Evolutionary conservation across 2,797 vertebrate genomes (phyloP), one percentile per base, ranked within the genome.

Genomic region (Silurus aristotelis): DNA sequence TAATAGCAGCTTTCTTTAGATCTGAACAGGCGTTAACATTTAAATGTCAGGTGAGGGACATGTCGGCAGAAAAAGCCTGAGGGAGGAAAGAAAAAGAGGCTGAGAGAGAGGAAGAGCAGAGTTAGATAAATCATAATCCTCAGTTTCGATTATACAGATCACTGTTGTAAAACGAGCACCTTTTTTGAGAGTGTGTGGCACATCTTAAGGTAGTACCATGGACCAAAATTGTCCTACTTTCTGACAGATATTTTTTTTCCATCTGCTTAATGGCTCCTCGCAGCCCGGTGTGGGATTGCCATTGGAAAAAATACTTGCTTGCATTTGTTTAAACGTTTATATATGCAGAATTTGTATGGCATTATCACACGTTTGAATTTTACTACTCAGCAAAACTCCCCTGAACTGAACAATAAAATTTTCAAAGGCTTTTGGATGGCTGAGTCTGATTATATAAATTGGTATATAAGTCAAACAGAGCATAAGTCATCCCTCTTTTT

Each of bases 21-120:
- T 90, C 87, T 85, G 86, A 86, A 87, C 86, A 87, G 84, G 88
- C 79, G 73, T 80, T 88, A 88, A 87, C 89, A 89, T 90, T 90
- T 89, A 89, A 90, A 90, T 87, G 88, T 89, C 87, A 88, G 88
- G 80, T 88, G 76, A 83, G 58, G 68, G 85, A 87, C 73, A 83
- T 87, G 85, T 81, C 87, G 76, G 75, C 38, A 83, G 80, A 12
- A 75, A 85, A 80, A 85, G 87, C 87, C 72, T 46, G 61, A 80
- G 86, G 86, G 80, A 48, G 31, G 46, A 25, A 31, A 64, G 6
- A 38, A 64, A 56, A 82, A 60, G 46, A 64, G 82, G n/a, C 6
- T 67, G 20, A 38, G 25, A 73, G 17, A 12, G 77, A n/a, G 82
- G 70, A 52, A 38, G 43, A 25, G 63, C 19, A 72, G 58, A 72